These are phyloP conservation scores for Melanargia galathea DNA, from an alignment of 2,888 invertebrate species.

Conservation along the genomic window DNA sequence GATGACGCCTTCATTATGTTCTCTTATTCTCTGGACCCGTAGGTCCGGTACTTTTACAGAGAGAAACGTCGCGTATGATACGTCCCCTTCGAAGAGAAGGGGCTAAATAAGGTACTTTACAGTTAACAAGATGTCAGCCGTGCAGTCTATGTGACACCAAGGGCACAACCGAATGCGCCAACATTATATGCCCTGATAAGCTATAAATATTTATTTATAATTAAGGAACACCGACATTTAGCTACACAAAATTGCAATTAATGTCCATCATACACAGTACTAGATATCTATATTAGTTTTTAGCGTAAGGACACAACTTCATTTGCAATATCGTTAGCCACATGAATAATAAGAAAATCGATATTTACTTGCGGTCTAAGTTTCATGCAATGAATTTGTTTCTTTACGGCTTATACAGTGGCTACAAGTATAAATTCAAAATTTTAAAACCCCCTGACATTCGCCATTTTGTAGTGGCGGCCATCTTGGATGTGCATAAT, in stretches of 20 bases:
- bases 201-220: conserved; percentile 11
- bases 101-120: neutral
- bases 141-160: neutral
- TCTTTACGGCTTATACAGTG: neutral
- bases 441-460: no score
- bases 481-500: no score
- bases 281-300: neutral
- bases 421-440: no score
- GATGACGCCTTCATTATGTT: neutral
- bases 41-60: neutral
- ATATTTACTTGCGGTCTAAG: neutral
- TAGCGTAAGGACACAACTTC: neutral
- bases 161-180: conserved; percentile 15
- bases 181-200: conserved; percentile 10
- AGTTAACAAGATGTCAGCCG: conserved; percentile 1
- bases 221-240: conserved; percentile 9
- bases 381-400: neutral
- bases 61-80: neutral
- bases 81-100: neutral
- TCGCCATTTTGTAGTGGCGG: no score
- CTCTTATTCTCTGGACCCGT: neutral
- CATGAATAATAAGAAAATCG: neutral
- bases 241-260: neutral
- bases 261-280: conserved; percentile 1
- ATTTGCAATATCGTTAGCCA: neutral